Conservation (phyloP, 2,113 vertebrate genomes). For the Chloropsis cyanopogon region DNA sequence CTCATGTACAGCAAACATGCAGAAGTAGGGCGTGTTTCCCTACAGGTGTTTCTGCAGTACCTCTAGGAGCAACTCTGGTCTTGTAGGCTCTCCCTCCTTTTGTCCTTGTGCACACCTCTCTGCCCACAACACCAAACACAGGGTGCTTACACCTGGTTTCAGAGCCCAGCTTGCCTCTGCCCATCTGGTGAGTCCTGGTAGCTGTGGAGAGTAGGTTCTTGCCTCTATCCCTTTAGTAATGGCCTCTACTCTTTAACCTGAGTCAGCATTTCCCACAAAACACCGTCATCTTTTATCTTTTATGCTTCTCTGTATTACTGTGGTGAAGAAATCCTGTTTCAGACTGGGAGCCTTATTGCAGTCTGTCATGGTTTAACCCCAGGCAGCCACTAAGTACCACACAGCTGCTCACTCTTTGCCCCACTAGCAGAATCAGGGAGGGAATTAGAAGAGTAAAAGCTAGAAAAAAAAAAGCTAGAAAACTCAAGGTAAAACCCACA, state of each 20-base stretch:
- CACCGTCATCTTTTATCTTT: background rate
- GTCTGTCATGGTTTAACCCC: background rate
- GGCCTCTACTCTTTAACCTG: background rate
- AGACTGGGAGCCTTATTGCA: background rate
- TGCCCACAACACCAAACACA: background rate
- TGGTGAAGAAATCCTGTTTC: background rate
- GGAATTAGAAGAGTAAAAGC: too few species aligned
- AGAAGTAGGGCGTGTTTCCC: background rate
- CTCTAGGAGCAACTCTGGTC: background rate
- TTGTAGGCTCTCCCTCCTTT: background rate
- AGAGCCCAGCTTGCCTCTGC: background rate
- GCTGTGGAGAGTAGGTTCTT: background rate
- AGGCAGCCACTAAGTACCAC: background rate
- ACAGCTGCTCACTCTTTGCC: background rate
- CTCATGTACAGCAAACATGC: fast-evolving
- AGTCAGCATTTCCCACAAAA: background rate
- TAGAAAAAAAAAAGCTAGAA: background rate
- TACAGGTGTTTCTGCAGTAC: background rate
- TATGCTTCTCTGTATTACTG: background rate
- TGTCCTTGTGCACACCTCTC: background rate
- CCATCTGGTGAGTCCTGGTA: background rate
- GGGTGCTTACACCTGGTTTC: background rate
- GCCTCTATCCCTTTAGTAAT: background rate
- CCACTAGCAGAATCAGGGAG: background rate
- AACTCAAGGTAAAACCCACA: background rate